Evolutionary conservation across 1,140 invertebrate genomes (phyloP), one percentile per base, ranked within the genome.

Genomic region (Lepidurus packardi): DNA sequence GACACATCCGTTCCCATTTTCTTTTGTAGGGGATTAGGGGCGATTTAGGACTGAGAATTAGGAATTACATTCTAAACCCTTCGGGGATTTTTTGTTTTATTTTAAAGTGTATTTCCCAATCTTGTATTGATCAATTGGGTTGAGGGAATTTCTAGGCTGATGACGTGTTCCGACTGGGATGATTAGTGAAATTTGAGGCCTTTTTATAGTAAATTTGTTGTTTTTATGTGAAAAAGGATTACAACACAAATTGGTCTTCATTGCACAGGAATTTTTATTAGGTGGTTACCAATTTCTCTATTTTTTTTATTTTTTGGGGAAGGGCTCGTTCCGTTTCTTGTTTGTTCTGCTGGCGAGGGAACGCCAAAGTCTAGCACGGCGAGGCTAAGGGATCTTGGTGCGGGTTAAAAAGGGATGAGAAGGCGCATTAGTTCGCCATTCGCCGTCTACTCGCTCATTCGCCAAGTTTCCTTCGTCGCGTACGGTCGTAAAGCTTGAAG

Each of bases 291-390:
- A 65, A n/a, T 13, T 21, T 65, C 53, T n/a, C n/a, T n/a, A n/a
- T 13, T 65, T 21, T 65, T 65, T 34, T 34, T 34, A 34, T 34
- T 34, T 34, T 34, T 34, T 3, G 34, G 34, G 34, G 34, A 4
- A 34, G 34, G 53, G 53, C n/a, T 65, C 53, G 8, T 65, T 65
- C 53, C 53, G 53, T 65, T 65, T 65, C 53, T 65, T 65, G 53
- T 65, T 65, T n/a, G 53, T n/a, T n/a, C 53, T 65, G 53, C 16
- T 21, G 53, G 53, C 16, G 21, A 65, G 53, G 53, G 53, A 16
- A 65, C 53, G 16, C 16, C 16, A n/a, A n/a, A 65, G 53, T 65
- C 53, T 65, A 65, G 53, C 53, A 16, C n/a, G 8, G 53, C 21
- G 21, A 65, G 53, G 53, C 53, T 13, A n/a, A n/a, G 16, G 53